Base-by-base conservation (phyloP, 2,113 vertebrate genomes). In the Engystomops pustulosus region DNA sequence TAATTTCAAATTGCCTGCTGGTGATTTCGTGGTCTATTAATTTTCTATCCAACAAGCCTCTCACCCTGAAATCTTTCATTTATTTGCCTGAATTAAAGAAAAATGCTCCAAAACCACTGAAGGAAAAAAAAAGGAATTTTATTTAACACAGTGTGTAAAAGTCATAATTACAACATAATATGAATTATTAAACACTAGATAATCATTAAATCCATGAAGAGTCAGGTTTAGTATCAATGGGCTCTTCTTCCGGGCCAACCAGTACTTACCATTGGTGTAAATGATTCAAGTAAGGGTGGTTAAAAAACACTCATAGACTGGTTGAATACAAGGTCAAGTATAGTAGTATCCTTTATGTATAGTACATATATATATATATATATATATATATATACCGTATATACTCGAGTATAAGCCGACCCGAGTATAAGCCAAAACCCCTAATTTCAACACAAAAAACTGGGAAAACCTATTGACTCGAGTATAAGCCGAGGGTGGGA, bases 1-100 rank as follows among this genome's bases (percentile, higher is more conserved):
- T 78, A 78, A 78, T 78, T 78, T 78, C 75, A 78, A 78, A 78
- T 78, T 78, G 75, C 75, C 75, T 78, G 75, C 51, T 78, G 75
- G 75, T 78, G 75, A 78, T 78, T 78, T 78, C 75, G 75, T 78
- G 75, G 75, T 78, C 75, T 78, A 78, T 78, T 78, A 78, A 78
- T 78, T 78, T 78, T 78, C 75, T 78, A 78, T 78, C 75, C 75
- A 78, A 58, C 75, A 55, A 78, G 75, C 53, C 51, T 78, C 75
- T 78, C 75, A 78, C 75, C 75, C 75, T 78, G 75, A 78, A 78
- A 78, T 78, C 53, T 78, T 78, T 78, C 75, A 78, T 78, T 78
- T 78, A 78, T 78, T 78, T 78, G 51, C 75, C 53, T 58, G 75
- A 78, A 78, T 78, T 78, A 78, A 78, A 78, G 75, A 78, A 78